These are phyloP conservation scores for Novumbra hubbsi DNA, from an alignment of 2,797 vertebrate species.

Conservation along the genomic window DNA sequence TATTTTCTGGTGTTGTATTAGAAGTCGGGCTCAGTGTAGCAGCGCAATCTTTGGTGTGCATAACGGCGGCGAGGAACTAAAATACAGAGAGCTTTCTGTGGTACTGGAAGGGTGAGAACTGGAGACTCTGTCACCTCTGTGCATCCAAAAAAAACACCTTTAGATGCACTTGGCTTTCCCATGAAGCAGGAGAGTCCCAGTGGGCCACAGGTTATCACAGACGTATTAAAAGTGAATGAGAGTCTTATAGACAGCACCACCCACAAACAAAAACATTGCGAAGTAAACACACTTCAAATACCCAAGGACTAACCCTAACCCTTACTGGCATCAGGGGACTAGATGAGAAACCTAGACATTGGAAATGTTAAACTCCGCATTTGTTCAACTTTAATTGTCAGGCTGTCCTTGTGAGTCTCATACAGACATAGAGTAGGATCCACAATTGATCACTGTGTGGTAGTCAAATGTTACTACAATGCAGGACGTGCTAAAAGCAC, in stretches of 20 bases:
- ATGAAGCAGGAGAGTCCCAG: not conserved
- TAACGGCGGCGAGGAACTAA: not conserved
- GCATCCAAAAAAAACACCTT: not conserved
- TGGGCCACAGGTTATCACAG: constrained; percentile 14
- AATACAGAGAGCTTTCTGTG: constrained; percentile 13
- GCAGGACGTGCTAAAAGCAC: no score
- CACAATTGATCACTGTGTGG: no score
- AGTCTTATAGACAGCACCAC: constrained; percentile 13
- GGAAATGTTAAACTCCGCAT: not conserved
- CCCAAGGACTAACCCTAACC: not conserved
- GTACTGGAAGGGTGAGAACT: not conserved
- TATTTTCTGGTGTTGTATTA: not conserved
- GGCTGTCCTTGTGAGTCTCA: not conserved
- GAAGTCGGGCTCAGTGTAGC: not conserved
- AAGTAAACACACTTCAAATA: not conserved
- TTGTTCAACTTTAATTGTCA: not conserved
- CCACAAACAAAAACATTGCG: not conserved
- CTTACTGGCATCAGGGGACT: not conserved
- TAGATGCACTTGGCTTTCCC: not conserved
- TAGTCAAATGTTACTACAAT: no score
- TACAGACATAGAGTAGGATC: no score
- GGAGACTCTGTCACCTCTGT: not conserved
- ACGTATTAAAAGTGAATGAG: constrained; percentile 42
- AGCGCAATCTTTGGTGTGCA: not conserved
- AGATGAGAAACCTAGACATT: not conserved